A percentile compares a stretch with the other conserved stretches of the same genome.
phyloP scores from a whole-genome alignment of 1,140 invertebrate species.

The Oryctes rhinoceros region DNA sequence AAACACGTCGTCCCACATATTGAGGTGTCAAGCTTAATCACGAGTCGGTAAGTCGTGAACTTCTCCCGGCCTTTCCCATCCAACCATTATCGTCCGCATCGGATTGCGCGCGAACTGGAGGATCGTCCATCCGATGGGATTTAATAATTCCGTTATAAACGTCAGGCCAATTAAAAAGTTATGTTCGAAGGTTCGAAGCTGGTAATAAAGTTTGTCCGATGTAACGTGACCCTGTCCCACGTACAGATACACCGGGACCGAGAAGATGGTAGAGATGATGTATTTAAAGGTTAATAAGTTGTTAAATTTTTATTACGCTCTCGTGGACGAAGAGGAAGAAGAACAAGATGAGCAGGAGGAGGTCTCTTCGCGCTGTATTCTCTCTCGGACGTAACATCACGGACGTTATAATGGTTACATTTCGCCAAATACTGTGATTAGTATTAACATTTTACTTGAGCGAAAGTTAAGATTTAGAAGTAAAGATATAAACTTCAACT shows the following conservation, averaged over 20 bases:
- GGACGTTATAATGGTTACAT: too few relatives aligned
- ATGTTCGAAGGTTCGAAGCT: neutral
- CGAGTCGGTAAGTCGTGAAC: neutral
- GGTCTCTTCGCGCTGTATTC: neutral
- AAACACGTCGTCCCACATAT: neutral
- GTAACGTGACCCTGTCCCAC: slow-evolving; percentile 1
- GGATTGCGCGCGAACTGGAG: neutral
- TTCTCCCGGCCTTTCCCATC: neutral
- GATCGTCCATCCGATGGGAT: slow-evolving; percentile 16
- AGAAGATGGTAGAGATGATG: slow-evolving; percentile 2
- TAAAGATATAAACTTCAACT: too few relatives aligned
- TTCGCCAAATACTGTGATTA: too few relatives aligned
- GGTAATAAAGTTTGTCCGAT: slow-evolving; percentile 21
- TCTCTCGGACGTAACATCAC: too few relatives aligned
- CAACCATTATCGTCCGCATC: neutral
- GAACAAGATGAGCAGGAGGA: neutral
- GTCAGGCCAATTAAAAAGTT: slow-evolving; percentile 12
- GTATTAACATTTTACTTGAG: too few relatives aligned
- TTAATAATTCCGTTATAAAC: slow-evolving; percentile 19
- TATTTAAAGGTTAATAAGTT: slow-evolving; percentile 15
- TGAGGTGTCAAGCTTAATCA: slow-evolving; percentile 1
- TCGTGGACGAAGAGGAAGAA: neutral
- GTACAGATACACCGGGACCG: neutral
- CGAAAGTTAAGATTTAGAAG: too few relatives aligned
- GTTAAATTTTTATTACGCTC: slow-evolving; percentile 19